These are phyloP conservation scores for Champsocephalus esox DNA, from an alignment of 2,797 vertebrate species.

Conservation along the genomic window DNA sequence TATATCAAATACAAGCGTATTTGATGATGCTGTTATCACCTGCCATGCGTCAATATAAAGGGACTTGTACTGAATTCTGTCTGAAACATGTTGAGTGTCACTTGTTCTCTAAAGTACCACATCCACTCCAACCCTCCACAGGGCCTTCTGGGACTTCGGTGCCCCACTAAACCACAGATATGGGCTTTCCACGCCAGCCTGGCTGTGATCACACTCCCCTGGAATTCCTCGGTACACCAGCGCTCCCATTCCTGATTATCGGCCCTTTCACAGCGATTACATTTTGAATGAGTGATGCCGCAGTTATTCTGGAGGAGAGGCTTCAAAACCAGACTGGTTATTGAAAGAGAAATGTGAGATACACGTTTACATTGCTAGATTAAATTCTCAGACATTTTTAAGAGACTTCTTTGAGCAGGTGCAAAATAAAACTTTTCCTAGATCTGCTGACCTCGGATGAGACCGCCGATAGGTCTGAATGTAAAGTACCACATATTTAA, in stretches of 20 bases:
- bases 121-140: neutral
- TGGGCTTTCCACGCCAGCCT: constrained; percentile 66
- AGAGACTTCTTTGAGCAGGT: neutral
- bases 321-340: constrained; percentile 5
- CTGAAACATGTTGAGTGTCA: neutral
- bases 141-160: constrained; percentile 50
- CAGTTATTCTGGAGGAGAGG: constrained; percentile 42
- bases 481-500: constrained; percentile 20
- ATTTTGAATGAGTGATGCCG: constrained; percentile 49
- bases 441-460: neutral
- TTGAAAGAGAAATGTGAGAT: constrained; percentile 7
- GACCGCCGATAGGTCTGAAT: constrained; percentile 20
- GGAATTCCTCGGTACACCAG: constrained; percentile 63
- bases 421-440: neutral
- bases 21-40: no score
- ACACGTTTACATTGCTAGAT: constrained; percentile 17
- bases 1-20: no score
- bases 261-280: constrained; percentile 48
- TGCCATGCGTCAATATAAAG: neutral
- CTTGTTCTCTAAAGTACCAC: constrained; percentile 15
- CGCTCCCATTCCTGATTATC: constrained; percentile 60
- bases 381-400: neutral
- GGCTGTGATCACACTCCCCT: constrained; percentile 68
- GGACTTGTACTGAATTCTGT: constrained; percentile 6
- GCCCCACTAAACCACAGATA: constrained; percentile 66